Conservation (phyloP, 2,888 invertebrate species). For the Acronicta alni region DNA sequence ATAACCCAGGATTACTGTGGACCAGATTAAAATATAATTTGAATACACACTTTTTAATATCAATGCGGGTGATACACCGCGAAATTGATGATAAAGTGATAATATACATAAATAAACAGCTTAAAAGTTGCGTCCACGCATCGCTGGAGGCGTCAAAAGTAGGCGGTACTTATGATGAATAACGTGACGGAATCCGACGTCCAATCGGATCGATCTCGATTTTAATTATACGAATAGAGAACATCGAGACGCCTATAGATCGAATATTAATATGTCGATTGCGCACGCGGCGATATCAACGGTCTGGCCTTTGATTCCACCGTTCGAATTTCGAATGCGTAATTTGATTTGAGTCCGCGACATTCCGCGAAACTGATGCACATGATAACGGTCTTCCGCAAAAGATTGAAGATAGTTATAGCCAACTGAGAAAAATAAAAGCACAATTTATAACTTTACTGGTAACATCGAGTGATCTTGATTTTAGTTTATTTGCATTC, state of each 20-base stretch:
- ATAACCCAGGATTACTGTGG: constrained; percentile 70
- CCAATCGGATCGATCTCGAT: constrained; percentile 87
- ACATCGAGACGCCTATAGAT: constrained; percentile 84
- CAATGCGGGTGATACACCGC: constrained; percentile 72
- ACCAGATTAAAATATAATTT: constrained; percentile 71
- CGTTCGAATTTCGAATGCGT: constrained; percentile 84
- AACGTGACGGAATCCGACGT: constrained; percentile 86
- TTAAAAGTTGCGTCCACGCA: constrained; percentile 82
- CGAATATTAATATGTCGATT: constrained; percentile 88
- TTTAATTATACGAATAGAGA: constrained; percentile 88
- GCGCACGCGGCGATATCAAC: constrained; percentile 79
- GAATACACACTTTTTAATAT: constrained; percentile 58
- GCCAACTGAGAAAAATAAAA: constrained; percentile 67
- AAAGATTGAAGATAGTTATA: constrained; percentile 70
- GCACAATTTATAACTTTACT: constrained; percentile 61
- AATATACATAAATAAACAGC: constrained; percentile 80
- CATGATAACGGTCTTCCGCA: constrained; percentile 73
- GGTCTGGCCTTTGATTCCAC: constrained; percentile 77
- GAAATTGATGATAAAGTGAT: constrained; percentile 66
- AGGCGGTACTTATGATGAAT: constrained; percentile 85
- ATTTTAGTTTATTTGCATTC: constrained; percentile 69
- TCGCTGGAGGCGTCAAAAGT: constrained; percentile 88
- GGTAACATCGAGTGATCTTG: constrained; percentile 64
- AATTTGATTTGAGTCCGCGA: constrained; percentile 81
- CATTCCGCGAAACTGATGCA: constrained; percentile 78